Evolutionary conservation across 2,797 vertebrate species (phyloP).

Genomic region (Amblyopsis hoosieri): DNA sequence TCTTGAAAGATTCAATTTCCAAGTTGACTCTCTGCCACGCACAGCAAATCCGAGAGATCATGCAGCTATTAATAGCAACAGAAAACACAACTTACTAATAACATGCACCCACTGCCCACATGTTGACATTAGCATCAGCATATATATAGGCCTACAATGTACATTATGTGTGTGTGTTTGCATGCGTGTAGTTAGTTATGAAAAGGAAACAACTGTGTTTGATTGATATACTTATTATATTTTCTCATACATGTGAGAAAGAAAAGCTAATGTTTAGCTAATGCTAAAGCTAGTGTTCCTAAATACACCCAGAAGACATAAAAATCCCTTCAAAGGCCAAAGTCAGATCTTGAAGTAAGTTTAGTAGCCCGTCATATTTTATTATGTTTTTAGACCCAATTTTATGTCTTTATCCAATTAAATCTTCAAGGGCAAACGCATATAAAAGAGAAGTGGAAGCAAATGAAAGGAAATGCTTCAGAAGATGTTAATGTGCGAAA

Average conservation of each 20-base stretch:
- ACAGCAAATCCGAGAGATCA: conserved; percentile 65
- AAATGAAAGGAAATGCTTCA: too few relatives aligned
- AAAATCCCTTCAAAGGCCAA: too few relatives aligned
- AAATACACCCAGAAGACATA: too few relatives aligned
- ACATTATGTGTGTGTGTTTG: conserved; percentile 1
- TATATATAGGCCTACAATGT: background rate
- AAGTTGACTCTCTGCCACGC: conserved; percentile 58
- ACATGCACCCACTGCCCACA: conserved; percentile 49
- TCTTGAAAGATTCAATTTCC: conserved; percentile 55
- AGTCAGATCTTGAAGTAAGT: background rate
- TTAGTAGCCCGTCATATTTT: background rate
- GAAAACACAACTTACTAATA: conserved; percentile 50
- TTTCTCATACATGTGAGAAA: too few relatives aligned
- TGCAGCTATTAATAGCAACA: conserved; percentile 57
- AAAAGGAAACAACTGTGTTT: background rate
- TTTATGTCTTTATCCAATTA: background rate
- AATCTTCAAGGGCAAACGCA: too few relatives aligned
- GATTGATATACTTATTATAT: background rate
- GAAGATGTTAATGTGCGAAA: too few relatives aligned
- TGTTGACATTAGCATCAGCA: conserved; percentile 40
- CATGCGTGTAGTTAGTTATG: conserved; percentile 31
- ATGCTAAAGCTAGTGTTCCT: too few relatives aligned
- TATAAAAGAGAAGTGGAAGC: too few relatives aligned
- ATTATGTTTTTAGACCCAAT: background rate
- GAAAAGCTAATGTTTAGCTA: too few relatives aligned